Evolutionary conservation across 1,140 invertebrate species (phyloP).

Genomic region (Pararge aegeria): DNA sequence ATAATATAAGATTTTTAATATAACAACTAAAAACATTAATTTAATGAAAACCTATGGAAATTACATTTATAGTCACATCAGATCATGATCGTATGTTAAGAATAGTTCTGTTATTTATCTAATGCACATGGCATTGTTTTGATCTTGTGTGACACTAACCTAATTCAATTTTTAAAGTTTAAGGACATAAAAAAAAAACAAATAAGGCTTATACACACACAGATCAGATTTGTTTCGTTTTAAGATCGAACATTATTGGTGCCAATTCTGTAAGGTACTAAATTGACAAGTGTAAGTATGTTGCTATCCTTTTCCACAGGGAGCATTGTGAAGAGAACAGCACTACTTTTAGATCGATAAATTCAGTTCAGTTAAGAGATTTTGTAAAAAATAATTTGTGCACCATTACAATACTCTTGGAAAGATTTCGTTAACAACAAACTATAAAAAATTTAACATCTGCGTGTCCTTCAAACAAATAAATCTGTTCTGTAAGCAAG

Average conservation of each 20-base stretch:
- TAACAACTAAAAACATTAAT: background rate
- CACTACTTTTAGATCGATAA: too few species aligned
- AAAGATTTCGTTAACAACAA: too few species aligned
- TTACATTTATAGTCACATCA: conserved; percentile 38
- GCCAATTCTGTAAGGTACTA: too few species aligned
- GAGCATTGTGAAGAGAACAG: too few species aligned
- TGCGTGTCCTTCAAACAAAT: background rate
- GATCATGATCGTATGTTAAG: background rate
- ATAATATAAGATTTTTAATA: too few species aligned
- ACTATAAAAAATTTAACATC: background rate
- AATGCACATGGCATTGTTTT: background rate
- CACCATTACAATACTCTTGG: too few species aligned
- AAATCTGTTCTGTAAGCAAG: background rate
- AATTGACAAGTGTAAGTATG: too few species aligned
- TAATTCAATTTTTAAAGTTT: background rate
- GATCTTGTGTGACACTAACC: background rate
- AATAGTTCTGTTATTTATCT: background rate
- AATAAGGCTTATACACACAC: background rate
- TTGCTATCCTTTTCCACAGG: too few species aligned
- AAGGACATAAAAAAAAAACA: background rate
- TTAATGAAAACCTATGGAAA: conserved; percentile 35
- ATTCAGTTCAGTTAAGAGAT: too few species aligned
- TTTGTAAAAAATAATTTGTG: too few species aligned
- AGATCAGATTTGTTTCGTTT: background rate
- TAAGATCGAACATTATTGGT: too few species aligned